A percentile compares a stretch with the other conserved stretches of the same genome.
Conservation (phyloP, 1,140 invertebrate species). For the Bombus turneri region DNA sequence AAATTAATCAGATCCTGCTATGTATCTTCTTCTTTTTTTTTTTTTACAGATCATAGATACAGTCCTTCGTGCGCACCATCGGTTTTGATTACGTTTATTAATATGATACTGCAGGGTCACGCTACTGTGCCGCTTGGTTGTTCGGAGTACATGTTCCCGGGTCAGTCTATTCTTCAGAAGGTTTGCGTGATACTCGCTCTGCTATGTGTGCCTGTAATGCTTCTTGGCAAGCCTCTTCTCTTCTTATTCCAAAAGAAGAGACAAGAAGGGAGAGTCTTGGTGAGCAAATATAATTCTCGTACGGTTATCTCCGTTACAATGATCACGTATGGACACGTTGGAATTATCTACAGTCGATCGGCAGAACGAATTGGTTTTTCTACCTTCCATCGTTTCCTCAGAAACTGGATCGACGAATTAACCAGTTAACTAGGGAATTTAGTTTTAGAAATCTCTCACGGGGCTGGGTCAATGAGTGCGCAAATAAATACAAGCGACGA, state of each 20-base stretch:
- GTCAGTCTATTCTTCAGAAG: constrained; percentile 88
- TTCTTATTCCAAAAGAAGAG: constrained; percentile 75
- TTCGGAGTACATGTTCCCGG: constrained; percentile 88
- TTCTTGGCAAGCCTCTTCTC: constrained; percentile 94
- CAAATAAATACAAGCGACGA: too few relatives aligned
- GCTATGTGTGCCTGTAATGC: constrained; percentile 95
- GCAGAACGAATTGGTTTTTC: too few relatives aligned
- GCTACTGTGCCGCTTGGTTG: constrained; percentile 82
- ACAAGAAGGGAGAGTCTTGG: constrained; percentile 34
- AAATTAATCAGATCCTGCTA: too few relatives aligned
- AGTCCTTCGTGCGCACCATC: constrained; percentile 89
- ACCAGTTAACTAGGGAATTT: too few relatives aligned
- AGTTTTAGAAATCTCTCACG: too few relatives aligned
- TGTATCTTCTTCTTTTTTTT: neutral
- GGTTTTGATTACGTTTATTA: constrained; percentile 94
- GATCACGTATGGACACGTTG: too few relatives aligned
- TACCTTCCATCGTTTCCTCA: too few relatives aligned
- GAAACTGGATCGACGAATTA: too few relatives aligned
- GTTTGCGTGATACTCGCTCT: constrained; percentile 89
- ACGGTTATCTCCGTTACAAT: too few relatives aligned
- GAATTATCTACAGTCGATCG: too few relatives aligned
- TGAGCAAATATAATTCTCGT: constrained; percentile 47
- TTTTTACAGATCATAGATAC: constrained; percentile 6
- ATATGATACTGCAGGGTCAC: constrained; percentile 93
- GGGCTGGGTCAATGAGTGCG: too few relatives aligned